A percentile compares a stretch with the other conserved stretches of the same genome.
Evolutionary conservation across 2,797 vertebrate genomes (phyloP).

Genomic region (Sebastolobus altivelis): DNA sequence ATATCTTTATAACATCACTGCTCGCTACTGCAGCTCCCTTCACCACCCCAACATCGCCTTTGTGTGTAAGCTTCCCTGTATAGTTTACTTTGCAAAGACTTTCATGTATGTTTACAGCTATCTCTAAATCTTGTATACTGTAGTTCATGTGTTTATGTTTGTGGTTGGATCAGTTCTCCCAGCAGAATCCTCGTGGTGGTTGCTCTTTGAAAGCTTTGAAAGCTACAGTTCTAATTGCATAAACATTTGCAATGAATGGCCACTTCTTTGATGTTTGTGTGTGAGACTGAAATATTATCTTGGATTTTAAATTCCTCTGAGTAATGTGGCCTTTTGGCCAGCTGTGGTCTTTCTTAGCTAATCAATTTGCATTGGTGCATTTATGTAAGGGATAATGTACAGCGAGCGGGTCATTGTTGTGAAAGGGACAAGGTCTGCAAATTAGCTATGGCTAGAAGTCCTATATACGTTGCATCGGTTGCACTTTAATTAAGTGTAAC

Average conservation of each 20-base stretch:
- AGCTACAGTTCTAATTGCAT: not conserved
- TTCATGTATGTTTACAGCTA: not conserved
- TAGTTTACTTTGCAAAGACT: not conserved
- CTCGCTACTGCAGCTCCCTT: not conserved
- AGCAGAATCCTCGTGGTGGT: not conserved
- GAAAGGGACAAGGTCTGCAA: too few relatives aligned
- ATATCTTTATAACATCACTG: not conserved
- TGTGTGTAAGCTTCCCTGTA: not conserved
- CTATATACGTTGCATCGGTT: too few relatives aligned
- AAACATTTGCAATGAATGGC: not conserved
- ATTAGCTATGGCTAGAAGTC: too few relatives aligned
- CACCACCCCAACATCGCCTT: not conserved
- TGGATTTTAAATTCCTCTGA: not conserved
- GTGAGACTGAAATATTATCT: not conserved
- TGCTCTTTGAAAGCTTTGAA: constrained; percentile 7
- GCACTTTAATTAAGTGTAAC: too few relatives aligned
- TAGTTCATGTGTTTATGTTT: not conserved
- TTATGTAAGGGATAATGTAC: not conserved
- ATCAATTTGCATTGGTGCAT: too few relatives aligned
- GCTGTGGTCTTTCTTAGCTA: constrained; percentile 21
- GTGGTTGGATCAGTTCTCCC: not conserved
- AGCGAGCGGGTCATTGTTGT: not conserved
- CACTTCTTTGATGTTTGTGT: not conserved
- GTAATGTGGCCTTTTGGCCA: constrained; percentile 12
- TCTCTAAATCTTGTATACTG: not conserved